Evolutionary conservation across 2,797 vertebrate genomes (phyloP).

Genomic region (Tympanoctomys barrerae): DNA sequence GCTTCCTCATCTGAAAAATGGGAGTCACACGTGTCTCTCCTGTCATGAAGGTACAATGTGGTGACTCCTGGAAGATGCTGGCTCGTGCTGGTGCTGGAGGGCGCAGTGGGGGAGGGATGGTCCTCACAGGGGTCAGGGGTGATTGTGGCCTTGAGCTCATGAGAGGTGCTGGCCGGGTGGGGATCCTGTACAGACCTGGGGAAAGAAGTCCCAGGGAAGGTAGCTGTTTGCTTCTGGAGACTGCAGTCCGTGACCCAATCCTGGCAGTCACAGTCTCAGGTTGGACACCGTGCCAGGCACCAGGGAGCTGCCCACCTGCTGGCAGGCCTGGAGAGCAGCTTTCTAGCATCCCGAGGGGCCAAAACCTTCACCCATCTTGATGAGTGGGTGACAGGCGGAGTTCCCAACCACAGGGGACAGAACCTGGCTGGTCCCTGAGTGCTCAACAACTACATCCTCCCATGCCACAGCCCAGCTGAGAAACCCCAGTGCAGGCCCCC

Average conservation of each 20-base stretch:
- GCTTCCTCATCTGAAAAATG: background rate
- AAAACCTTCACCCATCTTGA: too few relatives aligned
- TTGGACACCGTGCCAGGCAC: background rate
- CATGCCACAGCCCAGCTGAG: background rate
- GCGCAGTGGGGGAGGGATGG: background rate
- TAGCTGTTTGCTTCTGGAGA: background rate
- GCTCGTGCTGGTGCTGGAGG: background rate
- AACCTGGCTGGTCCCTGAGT: background rate
- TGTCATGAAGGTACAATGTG: background rate
- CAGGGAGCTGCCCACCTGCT: accelerated
- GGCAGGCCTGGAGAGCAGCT: background rate
- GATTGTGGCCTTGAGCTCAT: background rate
- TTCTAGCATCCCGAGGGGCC: background rate
- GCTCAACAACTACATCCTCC: background rate
- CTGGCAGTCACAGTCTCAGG: background rate
- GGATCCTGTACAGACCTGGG: background rate
- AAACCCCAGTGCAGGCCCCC: background rate
- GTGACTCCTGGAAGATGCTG: accelerated
- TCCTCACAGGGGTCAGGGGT: background rate
- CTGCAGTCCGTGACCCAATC: background rate
- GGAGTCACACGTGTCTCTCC: background rate
- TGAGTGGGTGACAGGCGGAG: accelerated
- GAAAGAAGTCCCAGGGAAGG: background rate
- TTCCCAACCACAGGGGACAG: background rate
- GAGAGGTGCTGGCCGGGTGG: background rate